These are phyloP conservation scores for Parauchenoglanis ngamensis DNA, from an alignment of 2,797 vertebrate species.

Conservation along the genomic window DNA sequence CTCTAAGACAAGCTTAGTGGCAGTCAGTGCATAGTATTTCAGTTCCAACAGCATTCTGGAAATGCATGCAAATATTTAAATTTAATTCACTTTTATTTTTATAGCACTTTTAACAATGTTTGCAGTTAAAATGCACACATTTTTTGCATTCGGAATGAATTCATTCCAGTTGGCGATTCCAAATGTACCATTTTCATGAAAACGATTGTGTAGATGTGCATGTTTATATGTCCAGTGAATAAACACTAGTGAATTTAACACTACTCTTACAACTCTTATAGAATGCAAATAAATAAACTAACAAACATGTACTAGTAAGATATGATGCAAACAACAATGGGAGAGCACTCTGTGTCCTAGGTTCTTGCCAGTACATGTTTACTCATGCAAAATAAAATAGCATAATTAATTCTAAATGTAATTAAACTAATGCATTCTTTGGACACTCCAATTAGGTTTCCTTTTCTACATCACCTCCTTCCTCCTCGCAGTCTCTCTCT, in stretches of 20 bases:
- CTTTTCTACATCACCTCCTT: background rate
- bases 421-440: conserved; percentile 13
- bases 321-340: background rate
- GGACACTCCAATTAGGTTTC: background rate
- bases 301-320: background rate
- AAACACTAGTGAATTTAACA: background rate
- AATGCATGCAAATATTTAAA: background rate
- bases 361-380: conserved; percentile 10
- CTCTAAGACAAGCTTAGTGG: background rate
- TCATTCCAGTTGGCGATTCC: no score
- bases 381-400: conserved; percentile 3
- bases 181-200: no score
- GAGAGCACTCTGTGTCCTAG: conserved; percentile 5
- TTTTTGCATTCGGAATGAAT: no score
- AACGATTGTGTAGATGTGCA: no score
- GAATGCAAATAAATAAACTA: background rate
- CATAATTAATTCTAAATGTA: conserved; percentile 8
- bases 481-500: background rate
- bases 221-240: no score
- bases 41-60: background rate
- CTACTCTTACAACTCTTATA: background rate
- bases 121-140: no score
- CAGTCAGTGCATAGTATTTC: background rate
- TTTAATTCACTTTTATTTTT: background rate
- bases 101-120: background rate